These are phyloP conservation scores for Ceryle rudis DNA, from an alignment of 2,797 vertebrate genomes.

Conservation along the genomic window DNA sequence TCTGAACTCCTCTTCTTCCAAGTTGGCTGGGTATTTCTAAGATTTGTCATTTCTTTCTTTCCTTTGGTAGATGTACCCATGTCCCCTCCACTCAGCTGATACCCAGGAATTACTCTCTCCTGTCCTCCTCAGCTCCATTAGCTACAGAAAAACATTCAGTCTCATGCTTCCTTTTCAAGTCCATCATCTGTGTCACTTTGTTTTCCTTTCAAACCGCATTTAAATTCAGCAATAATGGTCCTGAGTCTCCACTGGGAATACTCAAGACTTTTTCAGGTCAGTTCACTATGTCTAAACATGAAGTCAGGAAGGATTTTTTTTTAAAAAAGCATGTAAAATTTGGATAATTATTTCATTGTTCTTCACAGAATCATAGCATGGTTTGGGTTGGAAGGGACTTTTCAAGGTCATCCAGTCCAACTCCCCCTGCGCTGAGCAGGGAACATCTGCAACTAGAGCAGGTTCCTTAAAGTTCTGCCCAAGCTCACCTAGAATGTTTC, in stretches of 20 bases:
- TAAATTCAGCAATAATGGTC: neutral
- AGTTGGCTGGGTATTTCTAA: neutral
- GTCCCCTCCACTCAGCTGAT: neutral
- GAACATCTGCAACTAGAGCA: neutral
- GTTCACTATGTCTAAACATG: neutral
- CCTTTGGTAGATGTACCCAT: fast-evolving
- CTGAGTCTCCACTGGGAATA: neutral
- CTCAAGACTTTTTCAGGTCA: neutral
- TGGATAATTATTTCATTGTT: neutral
- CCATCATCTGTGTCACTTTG: too few relatives aligned
- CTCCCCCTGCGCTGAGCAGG: neutral
- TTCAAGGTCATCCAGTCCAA: neutral
- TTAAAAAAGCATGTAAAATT: neutral
- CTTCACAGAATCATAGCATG: neutral
- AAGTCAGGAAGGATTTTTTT: neutral
- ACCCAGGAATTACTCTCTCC: neutral
- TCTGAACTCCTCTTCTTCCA: neutral
- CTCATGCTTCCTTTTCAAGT: neutral
- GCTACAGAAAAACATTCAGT: neutral
- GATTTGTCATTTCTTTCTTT: neutral
- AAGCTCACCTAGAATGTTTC: neutral
- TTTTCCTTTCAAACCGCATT: neutral
- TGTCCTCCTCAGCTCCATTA: neutral
- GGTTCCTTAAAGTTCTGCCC: neutral
- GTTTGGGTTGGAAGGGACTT: neutral